Evolutionary conservation across 2,797 vertebrate genomes (phyloP), one percentile per base, ranked within the genome.

Genomic region (Parambassis ranga): DNA sequence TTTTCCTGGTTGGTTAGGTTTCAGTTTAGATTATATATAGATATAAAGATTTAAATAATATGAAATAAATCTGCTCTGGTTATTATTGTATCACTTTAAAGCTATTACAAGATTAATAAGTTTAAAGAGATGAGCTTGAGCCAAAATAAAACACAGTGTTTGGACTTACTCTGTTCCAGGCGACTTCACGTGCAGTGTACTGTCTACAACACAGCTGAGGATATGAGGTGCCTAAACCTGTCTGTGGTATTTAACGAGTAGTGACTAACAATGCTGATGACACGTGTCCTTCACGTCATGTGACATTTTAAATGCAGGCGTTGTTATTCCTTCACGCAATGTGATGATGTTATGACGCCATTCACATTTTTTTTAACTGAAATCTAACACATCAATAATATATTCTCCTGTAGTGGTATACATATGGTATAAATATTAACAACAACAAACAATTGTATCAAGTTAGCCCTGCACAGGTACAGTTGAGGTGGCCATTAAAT

Each of bases 201-300:
- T 7, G 10, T 26, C 5, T 20, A 0, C 1, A 1, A 7, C 31
- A 16, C 10, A 39, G 2, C 27, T 22, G 0, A 0, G 9, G 11
- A 23, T 61, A 15, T 65, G 37, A 5, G 0, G 6, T 33, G 44
- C 5, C 61, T 36, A 1, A 81, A 80, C 71, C 57, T 16, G 85
- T 73, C 67, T 26, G 9, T 2, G 26, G 41, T 43, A 58, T 83
- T 81, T 81, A 75, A 49, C 3, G 6, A 30, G 24, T 32, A 50
- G 22, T 3, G 36, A 47, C 63, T 28, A 3, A 32, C 11, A 13
- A 8, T 3, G 3, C 5, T 61, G 52, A 61, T 47, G 66, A 74
- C 49, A 63, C 28, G 9, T 52, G n/a, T 7, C 2, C 3, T 42
- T 11, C 5, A 6, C 2, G 2, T 26, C 18, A 22, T 1, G 1